A percentile compares a stretch with the other conserved stretches of the same genome.
phyloP scores from a whole-genome alignment of 2,113 vertebrate genomes.

The Aptenodytes forsteri region DNA sequence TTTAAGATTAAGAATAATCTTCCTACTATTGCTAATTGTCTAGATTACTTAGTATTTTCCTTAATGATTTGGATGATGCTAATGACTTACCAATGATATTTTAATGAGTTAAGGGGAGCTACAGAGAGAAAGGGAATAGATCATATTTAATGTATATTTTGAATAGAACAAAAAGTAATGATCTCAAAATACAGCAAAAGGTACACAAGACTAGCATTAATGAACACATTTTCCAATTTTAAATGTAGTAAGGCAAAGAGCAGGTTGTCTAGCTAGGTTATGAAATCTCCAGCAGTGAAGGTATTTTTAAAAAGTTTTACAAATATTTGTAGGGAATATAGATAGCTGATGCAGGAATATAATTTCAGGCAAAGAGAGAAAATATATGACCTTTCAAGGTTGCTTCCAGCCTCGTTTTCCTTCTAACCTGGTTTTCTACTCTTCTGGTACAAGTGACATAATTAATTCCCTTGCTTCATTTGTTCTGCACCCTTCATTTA shows the following conservation, averaged over 20 bases:
- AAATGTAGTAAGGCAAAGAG: neutral
- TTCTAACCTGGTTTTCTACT: neutral
- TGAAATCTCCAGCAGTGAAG: neutral
- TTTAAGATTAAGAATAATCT: neutral
- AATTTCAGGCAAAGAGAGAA: neutral
- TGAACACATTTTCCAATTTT: neutral
- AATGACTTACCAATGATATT: neutral
- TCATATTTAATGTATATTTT: neutral
- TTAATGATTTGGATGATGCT: neutral
- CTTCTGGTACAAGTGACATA: neutral
- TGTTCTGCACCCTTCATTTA: neutral
- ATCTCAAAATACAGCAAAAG: neutral
- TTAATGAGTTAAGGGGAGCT: neutral
- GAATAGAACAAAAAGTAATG: neutral
- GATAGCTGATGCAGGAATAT: neutral
- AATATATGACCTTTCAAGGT: neutral
- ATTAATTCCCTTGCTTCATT: neutral
- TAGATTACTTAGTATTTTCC: neutral
- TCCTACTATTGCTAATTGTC: neutral
- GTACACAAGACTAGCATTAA: neutral
- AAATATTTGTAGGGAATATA: neutral
- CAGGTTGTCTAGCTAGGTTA: neutral
- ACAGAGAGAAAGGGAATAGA: neutral
- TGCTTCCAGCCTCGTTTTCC: neutral
- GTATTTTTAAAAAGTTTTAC: neutral